A percentile compares a stretch with the other conserved stretches of the same genome.
Evolutionary conservation across 2,113 vertebrate genomes (phyloP).

Genomic region (Haliaeetus leucogaster): DNA sequence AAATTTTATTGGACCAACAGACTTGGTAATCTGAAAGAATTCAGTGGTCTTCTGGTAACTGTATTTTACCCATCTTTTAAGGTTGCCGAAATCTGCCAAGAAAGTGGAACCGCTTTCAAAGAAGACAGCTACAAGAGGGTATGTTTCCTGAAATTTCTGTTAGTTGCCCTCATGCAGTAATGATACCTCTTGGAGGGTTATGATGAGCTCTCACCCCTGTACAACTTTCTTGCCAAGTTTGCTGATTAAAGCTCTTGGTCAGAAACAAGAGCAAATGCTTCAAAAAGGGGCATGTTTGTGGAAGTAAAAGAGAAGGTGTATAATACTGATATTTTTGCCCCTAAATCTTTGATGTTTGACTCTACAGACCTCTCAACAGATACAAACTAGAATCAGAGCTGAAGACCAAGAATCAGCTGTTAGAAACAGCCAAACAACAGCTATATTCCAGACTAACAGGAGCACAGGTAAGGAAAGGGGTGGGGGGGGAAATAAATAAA

Average conservation of each 20-base stretch:
- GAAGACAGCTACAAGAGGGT: slow-evolving; percentile 47
- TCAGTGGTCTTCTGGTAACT: neutral
- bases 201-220: neutral
- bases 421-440: slow-evolving; percentile 68
- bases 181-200: neutral
- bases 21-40: neutral
- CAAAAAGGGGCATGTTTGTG: neutral
- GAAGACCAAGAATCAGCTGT: slow-evolving; percentile 67
- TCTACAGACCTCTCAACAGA: slow-evolving; percentile 46
- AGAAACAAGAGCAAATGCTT: neutral
- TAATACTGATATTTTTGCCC: neutral
- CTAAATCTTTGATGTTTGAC: neutral
- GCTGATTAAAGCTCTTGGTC: neutral
- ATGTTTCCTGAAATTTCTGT: neutral
- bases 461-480: slow-evolving; percentile 59
- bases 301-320: neutral
- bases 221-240: neutral
- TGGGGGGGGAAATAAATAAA: neutral
- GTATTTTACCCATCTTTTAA: neutral
- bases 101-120: neutral
- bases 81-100: slow-evolving; percentile 57
- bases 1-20: neutral
- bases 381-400: slow-evolving; percentile 69
- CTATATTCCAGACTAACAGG: slow-evolving; percentile 57
- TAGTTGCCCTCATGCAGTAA: neutral